Conservation (phyloP, 2,888 invertebrate genomes). For the Epinotia bilunana region DNA sequence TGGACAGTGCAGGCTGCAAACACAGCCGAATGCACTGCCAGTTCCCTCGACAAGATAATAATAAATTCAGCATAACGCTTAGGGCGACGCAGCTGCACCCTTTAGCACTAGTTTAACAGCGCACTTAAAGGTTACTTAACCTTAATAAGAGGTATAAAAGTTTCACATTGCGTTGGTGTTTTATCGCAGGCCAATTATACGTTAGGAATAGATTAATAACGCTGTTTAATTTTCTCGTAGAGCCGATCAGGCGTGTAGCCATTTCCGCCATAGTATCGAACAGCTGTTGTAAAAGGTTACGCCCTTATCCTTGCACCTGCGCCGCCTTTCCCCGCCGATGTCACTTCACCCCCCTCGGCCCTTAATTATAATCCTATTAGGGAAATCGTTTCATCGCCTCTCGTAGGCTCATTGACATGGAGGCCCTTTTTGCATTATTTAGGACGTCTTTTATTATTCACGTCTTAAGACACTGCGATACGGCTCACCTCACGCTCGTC, state of each 20-base stretch:
- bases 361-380: conserved; percentile 78
- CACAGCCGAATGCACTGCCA: conserved; percentile 41
- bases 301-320: conserved; percentile 79
- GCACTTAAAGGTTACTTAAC: conserved; percentile 50
- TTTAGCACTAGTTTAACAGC: conserved; percentile 56
- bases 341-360: conserved; percentile 62
- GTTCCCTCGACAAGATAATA: conserved; percentile 56
- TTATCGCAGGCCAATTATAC: conserved; percentile 53
- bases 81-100: conserved; percentile 58
- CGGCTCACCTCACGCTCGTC: not conserved
- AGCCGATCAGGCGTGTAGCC: conserved; percentile 61
- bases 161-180: conserved; percentile 32
- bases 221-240: conserved; percentile 62
- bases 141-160: conserved; percentile 33
- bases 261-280: conserved; percentile 70
- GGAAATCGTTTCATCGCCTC: conserved; percentile 63
- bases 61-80: conserved; percentile 57
- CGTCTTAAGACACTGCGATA: conserved; percentile 28
- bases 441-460: conserved; percentile 56
- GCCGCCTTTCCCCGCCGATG: conserved; percentile 55
- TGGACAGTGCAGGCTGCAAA: conserved; percentile 53
- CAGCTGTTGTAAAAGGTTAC: conserved; percentile 81
- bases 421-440: conserved; percentile 56
- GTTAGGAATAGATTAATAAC: conserved; percentile 74
- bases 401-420: conserved; percentile 62